phyloP scores from a whole-genome alignment of 2,113 vertebrate genomes.

The Lynx canadensis region DNA sequence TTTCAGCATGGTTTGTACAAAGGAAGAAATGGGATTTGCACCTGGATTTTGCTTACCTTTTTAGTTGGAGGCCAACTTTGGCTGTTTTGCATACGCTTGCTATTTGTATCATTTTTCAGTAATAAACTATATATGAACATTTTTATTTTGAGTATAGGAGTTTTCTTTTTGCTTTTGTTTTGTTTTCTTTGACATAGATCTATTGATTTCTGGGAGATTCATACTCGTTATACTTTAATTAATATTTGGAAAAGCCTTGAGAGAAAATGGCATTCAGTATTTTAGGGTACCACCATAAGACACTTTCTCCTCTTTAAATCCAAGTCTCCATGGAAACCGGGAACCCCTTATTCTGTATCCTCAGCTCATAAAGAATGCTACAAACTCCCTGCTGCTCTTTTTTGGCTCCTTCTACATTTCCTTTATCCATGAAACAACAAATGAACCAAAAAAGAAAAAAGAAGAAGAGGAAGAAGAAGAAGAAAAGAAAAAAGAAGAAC shows the following conservation, averaged over 20 bases:
- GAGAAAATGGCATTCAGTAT: background rate
- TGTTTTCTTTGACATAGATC: background rate
- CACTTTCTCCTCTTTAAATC: background rate
- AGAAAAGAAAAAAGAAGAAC: background rate
- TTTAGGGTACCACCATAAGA: background rate
- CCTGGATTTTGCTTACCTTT: background rate
- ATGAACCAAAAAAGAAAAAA: background rate
- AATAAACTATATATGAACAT: background rate
- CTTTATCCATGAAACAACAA: background rate
- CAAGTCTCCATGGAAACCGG: background rate
- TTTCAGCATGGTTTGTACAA: background rate
- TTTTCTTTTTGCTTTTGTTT: background rate
- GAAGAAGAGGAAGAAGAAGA: too few species aligned
- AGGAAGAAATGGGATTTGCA: background rate
- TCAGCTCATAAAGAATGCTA: too few species aligned
- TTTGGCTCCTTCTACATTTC: background rate
- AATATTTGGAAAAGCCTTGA: background rate
- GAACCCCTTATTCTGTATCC: background rate
- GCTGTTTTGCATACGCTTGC: background rate
- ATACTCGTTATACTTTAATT: background rate
- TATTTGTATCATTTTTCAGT: background rate
- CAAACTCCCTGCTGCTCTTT: background rate
- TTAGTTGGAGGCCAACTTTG: background rate
- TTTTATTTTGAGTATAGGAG: background rate
- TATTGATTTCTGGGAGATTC: background rate